phyloP scores from a whole-genome alignment of 2,888 invertebrate species.

The Eupithecia pulchellata region DNA sequence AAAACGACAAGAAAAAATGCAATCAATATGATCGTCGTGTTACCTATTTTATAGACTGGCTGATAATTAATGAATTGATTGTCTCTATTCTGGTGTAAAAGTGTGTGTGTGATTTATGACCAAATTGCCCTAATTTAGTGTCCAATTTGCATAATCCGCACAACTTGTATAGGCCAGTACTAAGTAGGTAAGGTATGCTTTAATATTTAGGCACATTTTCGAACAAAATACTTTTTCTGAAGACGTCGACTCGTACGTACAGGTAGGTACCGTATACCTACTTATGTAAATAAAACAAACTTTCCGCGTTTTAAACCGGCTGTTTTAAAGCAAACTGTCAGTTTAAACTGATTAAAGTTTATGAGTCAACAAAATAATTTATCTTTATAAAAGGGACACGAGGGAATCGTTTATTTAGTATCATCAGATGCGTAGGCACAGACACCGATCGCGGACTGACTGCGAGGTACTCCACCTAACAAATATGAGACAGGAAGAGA shows the following conservation, averaged over 20 bases:
- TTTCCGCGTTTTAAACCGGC: slow-evolving; percentile 15
- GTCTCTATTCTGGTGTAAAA: slow-evolving; percentile 61
- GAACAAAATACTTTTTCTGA: background rate
- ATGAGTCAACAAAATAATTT: slow-evolving; percentile 48
- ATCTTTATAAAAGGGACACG: slow-evolving; percentile 41
- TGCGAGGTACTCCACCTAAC: no score
- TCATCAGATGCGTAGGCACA: slow-evolving; percentile 44
- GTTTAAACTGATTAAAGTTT: slow-evolving; percentile 37
- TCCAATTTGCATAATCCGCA: slow-evolving; percentile 61
- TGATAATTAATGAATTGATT: slow-evolving; percentile 60
- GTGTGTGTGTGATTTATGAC: slow-evolving; percentile 61
- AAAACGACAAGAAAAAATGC: slow-evolving; percentile 56
- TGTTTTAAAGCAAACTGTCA: slow-evolving; percentile 31
- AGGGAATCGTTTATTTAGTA: slow-evolving; percentile 44
- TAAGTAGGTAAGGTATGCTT: background rate
- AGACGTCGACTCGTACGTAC: background rate
- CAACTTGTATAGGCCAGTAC: slow-evolving; percentile 20
- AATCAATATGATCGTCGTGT: slow-evolving; percentile 54
- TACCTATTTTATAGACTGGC: slow-evolving; percentile 50
- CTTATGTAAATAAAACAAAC: slow-evolving; percentile 7
- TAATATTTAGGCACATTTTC: background rate
- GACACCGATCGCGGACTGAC: slow-evolving; percentile 48
- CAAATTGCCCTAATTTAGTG: slow-evolving; percentile 49
- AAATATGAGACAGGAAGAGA: slow-evolving; percentile 73
- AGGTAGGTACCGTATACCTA: no score